These are phyloP conservation scores for Dryococelus australis DNA, from an alignment of 2,888 invertebrate species.

Conservation along the genomic window DNA sequence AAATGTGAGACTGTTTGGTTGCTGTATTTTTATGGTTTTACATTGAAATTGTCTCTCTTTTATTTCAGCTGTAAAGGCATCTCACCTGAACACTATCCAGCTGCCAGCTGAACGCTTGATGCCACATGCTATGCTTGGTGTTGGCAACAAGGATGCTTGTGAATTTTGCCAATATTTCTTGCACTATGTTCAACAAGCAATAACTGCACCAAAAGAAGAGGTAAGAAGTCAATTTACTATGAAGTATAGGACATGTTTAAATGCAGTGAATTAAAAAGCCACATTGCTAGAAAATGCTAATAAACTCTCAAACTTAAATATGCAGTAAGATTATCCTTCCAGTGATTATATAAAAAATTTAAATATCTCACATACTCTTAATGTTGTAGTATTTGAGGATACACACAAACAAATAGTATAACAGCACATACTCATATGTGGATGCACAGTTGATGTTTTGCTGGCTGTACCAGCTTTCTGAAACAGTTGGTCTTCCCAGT, in stretches of 20 bases:
- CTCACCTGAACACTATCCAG: slow-evolving; percentile 55
- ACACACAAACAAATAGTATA: too few relatives aligned
- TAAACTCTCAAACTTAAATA: too few relatives aligned
- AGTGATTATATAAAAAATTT: too few relatives aligned
- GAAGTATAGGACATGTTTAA: background rate
- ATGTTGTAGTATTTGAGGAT: too few relatives aligned
- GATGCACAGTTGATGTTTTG: too few relatives aligned
- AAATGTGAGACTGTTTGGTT: too few relatives aligned
- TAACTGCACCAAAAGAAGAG: slow-evolving; percentile 73
- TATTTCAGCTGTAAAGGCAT: background rate
- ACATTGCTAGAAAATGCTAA: too few relatives aligned
- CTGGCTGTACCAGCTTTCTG: too few relatives aligned
- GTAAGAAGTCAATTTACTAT: slow-evolving; percentile 56
- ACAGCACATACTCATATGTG: too few relatives aligned
- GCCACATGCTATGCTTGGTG: slow-evolving; percentile 48
- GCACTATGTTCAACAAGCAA: slow-evolving; percentile 77
- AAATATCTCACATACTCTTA: too few relatives aligned
- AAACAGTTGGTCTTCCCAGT: too few relatives aligned
- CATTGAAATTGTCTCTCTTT: background rate
- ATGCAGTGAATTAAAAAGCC: background rate
- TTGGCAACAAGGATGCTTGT: slow-evolving; percentile 65
- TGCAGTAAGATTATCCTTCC: too few relatives aligned
- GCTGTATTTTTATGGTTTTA: background rate
- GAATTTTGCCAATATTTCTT: slow-evolving; percentile 84
- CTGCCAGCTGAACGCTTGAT: slow-evolving; percentile 62